Base-by-base conservation (phyloP, 2,797 vertebrate genomes). In the Australoheros facetus region DNA sequence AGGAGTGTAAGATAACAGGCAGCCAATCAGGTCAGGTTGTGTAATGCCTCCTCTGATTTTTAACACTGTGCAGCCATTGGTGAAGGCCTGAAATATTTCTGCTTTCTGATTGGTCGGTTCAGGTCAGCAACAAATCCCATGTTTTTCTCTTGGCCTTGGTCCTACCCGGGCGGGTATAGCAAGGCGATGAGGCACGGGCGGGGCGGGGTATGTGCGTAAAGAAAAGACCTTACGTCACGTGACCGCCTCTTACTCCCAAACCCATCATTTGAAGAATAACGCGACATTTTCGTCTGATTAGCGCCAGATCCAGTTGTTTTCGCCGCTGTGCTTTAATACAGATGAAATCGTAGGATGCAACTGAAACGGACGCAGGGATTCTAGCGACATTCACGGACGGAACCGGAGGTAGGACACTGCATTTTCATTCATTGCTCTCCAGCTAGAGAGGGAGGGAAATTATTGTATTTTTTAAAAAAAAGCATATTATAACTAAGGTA, bases 221-320 rank as follows among this genome's bases (percentile, higher is more conserved):
- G 87, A 90, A 90, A 89, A 85, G 60, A 77, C 72, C 81, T 85
- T 39, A 90, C 91, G 79, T 94, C 93, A 95, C 92, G 90, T 93
- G 92, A 89, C 81, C 82, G 60, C 79, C 80, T 83, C 70, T 90
- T 86, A 93, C 89, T 93, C 93, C 73, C 87, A 77, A 70, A 56
- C 66, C 84, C 80, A 85, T 88, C 85, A 71, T 87, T 86, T 81
- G 74, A 84, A 76, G 69, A 85, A 78, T 78, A 88, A 72, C 80
- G 75, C 56, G 64, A 80, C 79, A 80, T 78, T 79, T 83, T 86
- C 56, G 60, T 53, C 19, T 2, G 1, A 77, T 13, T 76, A 21
- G 60, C 54, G 13, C 26, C 39, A 7, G 60, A 70, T 16, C 69
- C 21, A 45, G 1, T 17, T 56, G 7, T 66, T 83, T 78, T 70